Evolutionary conservation across 2,113 vertebrate genomes (phyloP), one percentile per base, ranked within the genome.

Genomic region (Erythrocercus mccallii): DNA sequence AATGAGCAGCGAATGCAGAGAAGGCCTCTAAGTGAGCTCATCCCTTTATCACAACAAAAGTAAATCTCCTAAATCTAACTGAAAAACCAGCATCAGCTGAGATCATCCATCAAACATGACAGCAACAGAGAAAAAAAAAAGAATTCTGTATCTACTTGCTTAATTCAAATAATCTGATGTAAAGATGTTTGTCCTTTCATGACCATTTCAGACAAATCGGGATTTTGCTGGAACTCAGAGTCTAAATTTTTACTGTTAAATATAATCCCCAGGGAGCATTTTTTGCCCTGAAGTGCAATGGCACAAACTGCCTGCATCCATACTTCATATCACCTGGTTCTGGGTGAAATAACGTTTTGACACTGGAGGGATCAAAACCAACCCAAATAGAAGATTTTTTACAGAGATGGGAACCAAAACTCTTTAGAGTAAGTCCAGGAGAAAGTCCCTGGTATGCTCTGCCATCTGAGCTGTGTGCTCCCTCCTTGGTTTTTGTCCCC

Each of bases 381-480:
- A 1, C 20, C 80, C 1, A 0, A 42, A 37, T 21, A 28, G 53
- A 76, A 79, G 25, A 38, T 45, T 80, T 72, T 69, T 20, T n/a
- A 78, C 15, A 16, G 33, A 70, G 15, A 31, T 38, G 7, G 9
- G 33, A 62, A 27, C 7, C 23, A 42, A 69, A 81, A 50, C 2
- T 20, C 3, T 28, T 45, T 21, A 44, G 33, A 62, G 1, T 35
- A n/a, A 37, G 11, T 57, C 42, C 2, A 10, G 28, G 16, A 47
- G 14, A 42, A n/a, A 73, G 45, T 58, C 19, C 8, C 9, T 53
- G 10, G 5, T 58, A 25, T 0, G 0, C 9, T 71, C 27, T 54
- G 5, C 47, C 37, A 61, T 22, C 25, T 48, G 28, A 78, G 7
- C 15, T 56, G 11, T 0, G 0, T 44, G 19, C 2, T 84, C 5